Percentiles rank a stretch among this genome's conserved stretches.
phyloP scores from a whole-genome alignment of 1,140 invertebrate species.

The Agraylea sexmaculata region DNA sequence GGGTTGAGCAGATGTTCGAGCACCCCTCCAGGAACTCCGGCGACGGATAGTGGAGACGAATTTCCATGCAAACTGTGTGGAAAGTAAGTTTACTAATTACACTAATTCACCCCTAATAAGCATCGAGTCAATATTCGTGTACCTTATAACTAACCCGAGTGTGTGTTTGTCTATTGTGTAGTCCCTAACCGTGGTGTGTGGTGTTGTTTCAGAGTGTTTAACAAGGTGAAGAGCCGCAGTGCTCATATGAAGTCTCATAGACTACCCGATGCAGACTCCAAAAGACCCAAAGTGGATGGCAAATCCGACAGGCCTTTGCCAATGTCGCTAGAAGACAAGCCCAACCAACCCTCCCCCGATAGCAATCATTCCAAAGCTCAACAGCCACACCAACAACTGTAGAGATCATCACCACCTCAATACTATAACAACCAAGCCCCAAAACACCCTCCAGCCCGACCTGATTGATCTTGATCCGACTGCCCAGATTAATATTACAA shows the following conservation, averaged over 20 bases:
- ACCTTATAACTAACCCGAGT: slow-evolving; percentile 1
- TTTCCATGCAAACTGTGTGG: slow-evolving; percentile 95
- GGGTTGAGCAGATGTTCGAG: slow-evolving; percentile 22
- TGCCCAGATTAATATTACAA: no score
- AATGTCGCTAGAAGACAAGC: slow-evolving; percentile 32
- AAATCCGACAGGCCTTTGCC: slow-evolving; percentile 42
- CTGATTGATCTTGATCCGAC: no score
- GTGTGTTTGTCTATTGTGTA: slow-evolving; percentile 2
- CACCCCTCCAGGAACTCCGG: slow-evolving; percentile 27
- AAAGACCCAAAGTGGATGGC: slow-evolving; percentile 40
- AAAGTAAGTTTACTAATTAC: slow-evolving; percentile 72
- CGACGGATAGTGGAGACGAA: slow-evolving; percentile 41
- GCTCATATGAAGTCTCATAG: slow-evolving; percentile 97
- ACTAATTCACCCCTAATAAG: slow-evolving; percentile 20
- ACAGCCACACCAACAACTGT: no score
- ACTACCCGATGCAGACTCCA: slow-evolving; percentile 56
- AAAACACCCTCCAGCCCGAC: no score
- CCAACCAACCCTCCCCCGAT: slow-evolving; percentile 30
- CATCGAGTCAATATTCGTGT: not conserved
- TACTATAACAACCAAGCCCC: no score
- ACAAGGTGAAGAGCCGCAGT: slow-evolving; percentile 94
- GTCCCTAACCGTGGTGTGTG: no score
- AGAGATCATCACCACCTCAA: no score
- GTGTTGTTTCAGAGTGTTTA: slow-evolving; percentile 77
- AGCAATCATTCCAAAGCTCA: slow-evolving; percentile 32